A percentile compares a stretch with the other conserved stretches of the same genome.
phyloP scores from a whole-genome alignment of 2,797 vertebrate genomes.

The Muscicapa comitata region DNA sequence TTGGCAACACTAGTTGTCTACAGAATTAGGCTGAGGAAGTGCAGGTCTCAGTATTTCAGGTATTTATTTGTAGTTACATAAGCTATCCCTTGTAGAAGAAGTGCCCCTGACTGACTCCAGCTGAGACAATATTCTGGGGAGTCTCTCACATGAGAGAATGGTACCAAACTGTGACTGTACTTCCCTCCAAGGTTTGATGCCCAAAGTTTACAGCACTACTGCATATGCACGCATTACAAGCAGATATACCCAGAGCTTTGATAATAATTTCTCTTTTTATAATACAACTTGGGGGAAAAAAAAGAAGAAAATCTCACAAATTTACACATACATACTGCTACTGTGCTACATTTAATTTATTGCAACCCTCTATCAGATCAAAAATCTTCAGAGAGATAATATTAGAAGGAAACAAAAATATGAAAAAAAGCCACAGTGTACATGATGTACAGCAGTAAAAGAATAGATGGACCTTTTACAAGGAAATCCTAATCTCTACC shows the following conservation, averaged over 20 bases:
- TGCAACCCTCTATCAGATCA: background rate
- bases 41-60: background rate
- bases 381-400: background rate
- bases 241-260: background rate
- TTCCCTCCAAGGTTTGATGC: background rate
- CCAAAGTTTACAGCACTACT: background rate
- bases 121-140: background rate
- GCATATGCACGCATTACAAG: background rate
- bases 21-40: background rate
- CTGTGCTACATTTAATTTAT: background rate
- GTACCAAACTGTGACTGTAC: background rate
- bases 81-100: background rate
- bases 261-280: background rate
- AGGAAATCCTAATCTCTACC: background rate
- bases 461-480: background rate
- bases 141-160: background rate
- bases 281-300: accelerated
- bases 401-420: background rate
- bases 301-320: background rate
- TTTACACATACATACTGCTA: accelerated
- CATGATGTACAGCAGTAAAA: background rate
- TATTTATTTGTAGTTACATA: background rate
- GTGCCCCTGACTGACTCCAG: background rate
- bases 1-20: background rate
- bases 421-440: background rate